Conservation (phyloP, 2,888 invertebrate species). For the Pristionchus maxplancki region DNA sequence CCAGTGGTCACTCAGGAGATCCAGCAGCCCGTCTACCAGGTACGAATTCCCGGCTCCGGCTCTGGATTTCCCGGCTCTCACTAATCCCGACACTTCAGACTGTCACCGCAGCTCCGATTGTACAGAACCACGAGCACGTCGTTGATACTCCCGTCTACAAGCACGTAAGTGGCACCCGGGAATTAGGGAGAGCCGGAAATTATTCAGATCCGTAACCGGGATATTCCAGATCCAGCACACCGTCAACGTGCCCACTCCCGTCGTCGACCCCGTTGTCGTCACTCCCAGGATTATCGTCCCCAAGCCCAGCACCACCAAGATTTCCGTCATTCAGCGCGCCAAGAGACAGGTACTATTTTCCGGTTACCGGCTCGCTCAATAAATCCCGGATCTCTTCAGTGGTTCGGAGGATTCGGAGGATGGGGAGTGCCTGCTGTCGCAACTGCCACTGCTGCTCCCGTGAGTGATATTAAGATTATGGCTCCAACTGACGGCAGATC, state of each 20-base stretch:
- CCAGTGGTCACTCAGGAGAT: constrained; percentile 49
- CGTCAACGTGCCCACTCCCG: constrained; percentile 45
- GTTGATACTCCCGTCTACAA: constrained; percentile 47
- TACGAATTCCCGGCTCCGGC: neutral
- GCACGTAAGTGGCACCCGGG: constrained; percentile 31
- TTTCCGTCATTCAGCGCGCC: constrained; percentile 50
- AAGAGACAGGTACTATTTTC: neutral
- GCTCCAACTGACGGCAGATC: neutral
- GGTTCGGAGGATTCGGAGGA: constrained; percentile 27
- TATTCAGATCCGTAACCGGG: neutral
- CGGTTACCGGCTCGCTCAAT: neutral
- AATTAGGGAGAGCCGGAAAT: neutral
- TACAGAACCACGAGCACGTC: constrained; percentile 39
- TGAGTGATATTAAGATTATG: too few species aligned
- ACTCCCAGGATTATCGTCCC: constrained; percentile 27
- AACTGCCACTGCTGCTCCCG: neutral
- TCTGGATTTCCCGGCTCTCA: neutral
- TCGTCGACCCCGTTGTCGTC: constrained; percentile 47
- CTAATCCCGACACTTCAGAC: constrained; percentile 17
- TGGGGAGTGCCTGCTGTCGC: constrained; percentile 23
- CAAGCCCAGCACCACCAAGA: constrained; percentile 48
- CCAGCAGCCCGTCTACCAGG: constrained; percentile 52
- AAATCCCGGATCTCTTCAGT: constrained; percentile 1
- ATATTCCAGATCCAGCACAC: constrained; percentile 45
- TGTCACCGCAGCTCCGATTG: neutral